Conservation (phyloP, 2,888 invertebrate species). For the Tenthredo amoena region DNA sequence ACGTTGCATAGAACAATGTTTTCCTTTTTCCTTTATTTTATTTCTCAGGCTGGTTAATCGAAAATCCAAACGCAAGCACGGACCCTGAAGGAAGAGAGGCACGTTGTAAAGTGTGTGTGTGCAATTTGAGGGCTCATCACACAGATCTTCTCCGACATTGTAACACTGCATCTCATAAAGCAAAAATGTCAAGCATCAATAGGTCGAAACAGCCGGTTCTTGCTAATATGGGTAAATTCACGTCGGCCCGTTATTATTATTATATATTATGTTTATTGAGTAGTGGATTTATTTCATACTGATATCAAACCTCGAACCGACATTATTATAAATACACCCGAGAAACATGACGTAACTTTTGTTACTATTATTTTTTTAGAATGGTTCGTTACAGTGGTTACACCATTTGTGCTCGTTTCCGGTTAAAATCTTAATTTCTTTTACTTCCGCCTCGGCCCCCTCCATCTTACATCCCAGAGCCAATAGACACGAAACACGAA, state of each 20-base stretch:
- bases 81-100: slow-evolving; percentile 34
- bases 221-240: slow-evolving; percentile 9
- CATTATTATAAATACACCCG: no score
- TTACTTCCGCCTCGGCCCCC: no score
- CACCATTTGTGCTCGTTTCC: no score
- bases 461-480: no score
- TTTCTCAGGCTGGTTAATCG: slow-evolving; percentile 7
- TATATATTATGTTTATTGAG: neutral
- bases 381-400: no score
- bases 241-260: neutral
- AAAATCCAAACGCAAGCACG: slow-evolving; percentile 1
- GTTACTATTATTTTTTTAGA: no score
- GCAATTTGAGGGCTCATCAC: slow-evolving; percentile 42
- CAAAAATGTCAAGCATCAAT: slow-evolving; percentile 29
- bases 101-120: slow-evolving; percentile 43
- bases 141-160: slow-evolving; percentile 37
- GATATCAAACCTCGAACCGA: no score
- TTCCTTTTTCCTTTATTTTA: slow-evolving; percentile 18
- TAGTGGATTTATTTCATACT: slow-evolving; percentile 8
- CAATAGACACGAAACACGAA: no score
- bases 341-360: no score
- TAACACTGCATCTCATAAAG: slow-evolving; percentile 37
- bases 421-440: no score
- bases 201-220: slow-evolving; percentile 19
- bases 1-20: slow-evolving; percentile 11